A percentile compares a stretch with the other conserved stretches of the same genome.
These are phyloP conservation scores for Carcina quercana DNA, from an alignment of 2,888 invertebrate genomes.

Conservation along the genomic window DNA sequence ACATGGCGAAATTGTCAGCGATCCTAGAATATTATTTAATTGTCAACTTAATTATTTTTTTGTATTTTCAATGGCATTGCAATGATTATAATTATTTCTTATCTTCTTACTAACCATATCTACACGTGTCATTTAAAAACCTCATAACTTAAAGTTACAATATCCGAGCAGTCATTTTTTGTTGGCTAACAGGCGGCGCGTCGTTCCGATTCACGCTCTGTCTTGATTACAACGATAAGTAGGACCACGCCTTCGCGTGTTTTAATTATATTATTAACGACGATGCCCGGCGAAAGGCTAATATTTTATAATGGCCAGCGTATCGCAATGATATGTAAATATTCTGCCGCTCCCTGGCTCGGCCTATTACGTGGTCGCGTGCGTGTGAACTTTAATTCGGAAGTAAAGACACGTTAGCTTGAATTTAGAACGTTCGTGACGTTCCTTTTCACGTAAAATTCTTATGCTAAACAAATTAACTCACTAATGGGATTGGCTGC, in stretches of 20 bases:
- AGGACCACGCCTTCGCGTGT: conserved; percentile 66
- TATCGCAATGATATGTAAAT: conserved; percentile 75
- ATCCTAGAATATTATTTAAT: no score
- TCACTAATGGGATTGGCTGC: conserved; percentile 35
- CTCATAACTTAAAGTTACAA: no score
- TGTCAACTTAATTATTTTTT: no score
- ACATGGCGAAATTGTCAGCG: no score
- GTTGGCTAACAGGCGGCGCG: no score
- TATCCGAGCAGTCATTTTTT: no score
- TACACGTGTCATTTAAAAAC: no score
- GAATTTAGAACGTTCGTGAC: conserved; percentile 53
- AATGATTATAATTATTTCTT: no score
- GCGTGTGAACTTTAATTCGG: conserved; percentile 63
- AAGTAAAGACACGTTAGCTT: conserved; percentile 56
- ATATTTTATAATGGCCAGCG: conserved; percentile 67
- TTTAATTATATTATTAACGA: conserved; percentile 74
- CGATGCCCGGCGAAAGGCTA: conserved; percentile 62
- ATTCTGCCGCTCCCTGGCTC: conserved; percentile 57
- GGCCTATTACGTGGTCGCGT: conserved; percentile 59
- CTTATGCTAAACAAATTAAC: conserved; percentile 40
- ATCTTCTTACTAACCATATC: no score
- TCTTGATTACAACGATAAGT: conserved; percentile 65
- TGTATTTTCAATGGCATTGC: no score
- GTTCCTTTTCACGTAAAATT: conserved; percentile 42
- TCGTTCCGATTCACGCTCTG: conserved; percentile 31